Evolutionary conservation across 2,888 invertebrate species (phyloP), one percentile per base, ranked within the genome.

Genomic region (Agriotes lineatus): DNA sequence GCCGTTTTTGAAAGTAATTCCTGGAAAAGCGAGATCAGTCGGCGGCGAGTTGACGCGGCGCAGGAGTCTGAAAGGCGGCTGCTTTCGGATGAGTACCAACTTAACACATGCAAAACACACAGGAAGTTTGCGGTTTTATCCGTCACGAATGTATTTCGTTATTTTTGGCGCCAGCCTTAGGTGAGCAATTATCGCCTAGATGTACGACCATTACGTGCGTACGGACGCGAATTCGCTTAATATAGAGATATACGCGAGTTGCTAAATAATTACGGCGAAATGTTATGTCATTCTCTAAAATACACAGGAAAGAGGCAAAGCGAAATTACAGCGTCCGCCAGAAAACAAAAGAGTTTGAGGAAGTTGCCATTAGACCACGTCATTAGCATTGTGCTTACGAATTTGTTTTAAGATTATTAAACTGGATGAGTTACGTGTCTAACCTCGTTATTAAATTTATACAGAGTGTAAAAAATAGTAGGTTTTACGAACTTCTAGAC

Each of bases 121-220:
- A 77, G 78, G 78, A 78, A 78, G 78, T 78, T 78, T 77, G 77
- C 74, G 78, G 77, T 78, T 75, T 69, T 65, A 65, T 71, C 71
- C 68, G 72, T 70, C 74, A 75, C 74, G 74, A 73, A 63, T 69
- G 61, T 72, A 67, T 67, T 66, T 61, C 61, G 68, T 69, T 74
- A 72, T 74, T 71, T 74, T 71, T 72, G 76, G 75, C 76, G 75
- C 75, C 76, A 65, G 69, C 60, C 67, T 59, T 66, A 69, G 69
- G 64, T 69, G 71, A 62, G 69, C 60, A 66, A 66, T 66, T 62
- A 69, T 66, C 63, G 56, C 50, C 22, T 60, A 54, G 35, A 60
- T 59, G 18, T 30, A 25, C 30, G 9, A 65, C 14, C 22, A 48
- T 66, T 67, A 56, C 20, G 54, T 45, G 56, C 35, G 56, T 67